These are phyloP conservation scores for Neolamprologus hecqui DNA, from an alignment of 2,113 vertebrate species.

Conservation along the genomic window DNA sequence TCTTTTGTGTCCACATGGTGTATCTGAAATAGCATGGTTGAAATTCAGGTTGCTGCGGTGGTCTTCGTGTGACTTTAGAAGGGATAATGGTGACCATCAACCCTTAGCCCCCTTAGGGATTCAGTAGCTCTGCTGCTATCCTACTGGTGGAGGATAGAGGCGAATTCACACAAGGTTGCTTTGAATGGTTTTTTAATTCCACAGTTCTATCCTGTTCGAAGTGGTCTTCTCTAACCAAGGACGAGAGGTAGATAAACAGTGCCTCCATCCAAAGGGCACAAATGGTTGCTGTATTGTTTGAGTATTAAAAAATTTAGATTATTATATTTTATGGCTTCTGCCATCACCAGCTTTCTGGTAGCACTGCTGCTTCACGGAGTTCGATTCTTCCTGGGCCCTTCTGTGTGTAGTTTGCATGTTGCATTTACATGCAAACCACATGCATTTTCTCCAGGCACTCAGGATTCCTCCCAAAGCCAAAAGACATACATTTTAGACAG, in stretches of 20 bases:
- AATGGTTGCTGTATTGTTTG: not conserved
- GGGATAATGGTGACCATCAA: not conserved
- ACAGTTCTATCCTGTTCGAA: rapidly evolving
- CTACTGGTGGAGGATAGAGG: not conserved
- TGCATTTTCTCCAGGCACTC: not conserved
- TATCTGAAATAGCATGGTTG: not conserved
- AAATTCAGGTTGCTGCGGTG: not conserved
- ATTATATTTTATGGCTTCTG: not conserved
- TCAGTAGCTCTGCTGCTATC: not conserved
- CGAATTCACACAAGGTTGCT: not conserved
- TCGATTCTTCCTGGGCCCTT: not conserved
- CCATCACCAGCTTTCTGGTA: not conserved
- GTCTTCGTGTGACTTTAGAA: not conserved
- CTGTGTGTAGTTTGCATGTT: not conserved
- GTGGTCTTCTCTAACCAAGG: not conserved
- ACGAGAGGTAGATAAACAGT: not conserved
- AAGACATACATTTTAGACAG: not conserved
- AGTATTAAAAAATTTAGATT: not conserved
- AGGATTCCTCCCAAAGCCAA: not conserved
- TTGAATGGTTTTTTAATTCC: not conserved
- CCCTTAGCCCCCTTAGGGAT: not conserved
- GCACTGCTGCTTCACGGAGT: rapidly evolving
- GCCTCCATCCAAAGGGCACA: not conserved
- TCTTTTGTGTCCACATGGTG: not conserved
- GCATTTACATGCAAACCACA: not conserved